phyloP scores from a whole-genome alignment of 2,888 invertebrate genomes.

The Lithosia quadra region DNA sequence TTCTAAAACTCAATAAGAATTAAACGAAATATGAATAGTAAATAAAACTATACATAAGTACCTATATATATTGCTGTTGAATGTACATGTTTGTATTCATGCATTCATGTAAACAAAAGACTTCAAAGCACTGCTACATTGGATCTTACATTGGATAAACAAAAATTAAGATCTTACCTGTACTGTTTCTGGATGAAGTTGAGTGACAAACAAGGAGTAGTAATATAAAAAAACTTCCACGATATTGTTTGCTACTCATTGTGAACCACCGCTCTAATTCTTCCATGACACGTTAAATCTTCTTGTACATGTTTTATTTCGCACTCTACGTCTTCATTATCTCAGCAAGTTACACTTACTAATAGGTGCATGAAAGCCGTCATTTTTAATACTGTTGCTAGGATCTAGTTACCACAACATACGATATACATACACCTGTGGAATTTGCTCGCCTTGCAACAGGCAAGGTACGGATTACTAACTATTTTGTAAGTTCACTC shows the following conservation, averaged over 20 bases:
- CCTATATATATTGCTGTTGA: not conserved
- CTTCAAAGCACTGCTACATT: not conserved
- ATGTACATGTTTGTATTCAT: no score
- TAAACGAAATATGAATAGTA: not conserved
- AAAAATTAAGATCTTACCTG: conserved; percentile 63
- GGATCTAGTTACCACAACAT: conserved; percentile 81
- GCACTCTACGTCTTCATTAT: conserved; percentile 49
- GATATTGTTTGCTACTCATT: conserved; percentile 69
- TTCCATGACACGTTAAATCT: conserved; percentile 74
- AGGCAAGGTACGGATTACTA: conserved; percentile 63
- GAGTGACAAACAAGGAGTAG: conserved; percentile 47
- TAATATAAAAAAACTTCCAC: conserved; percentile 62
- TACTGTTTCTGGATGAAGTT: conserved; percentile 64
- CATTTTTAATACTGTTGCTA: conserved; percentile 75
- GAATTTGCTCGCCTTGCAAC: conserved; percentile 72
- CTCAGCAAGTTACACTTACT: conserved; percentile 25
- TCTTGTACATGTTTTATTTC: conserved; percentile 36
- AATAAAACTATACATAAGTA: not conserved
- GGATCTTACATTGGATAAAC: not conserved
- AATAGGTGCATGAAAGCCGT: conserved; percentile 30
- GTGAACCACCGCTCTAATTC: conserved; percentile 80
- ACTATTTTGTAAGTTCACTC: conserved; percentile 77
- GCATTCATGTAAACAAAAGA: not conserved
- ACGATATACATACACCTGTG: conserved; percentile 75
- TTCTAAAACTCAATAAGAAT: not conserved